Conservation (phyloP, 2,888 invertebrate genomes). For the Orchesella flavescens region DNA sequence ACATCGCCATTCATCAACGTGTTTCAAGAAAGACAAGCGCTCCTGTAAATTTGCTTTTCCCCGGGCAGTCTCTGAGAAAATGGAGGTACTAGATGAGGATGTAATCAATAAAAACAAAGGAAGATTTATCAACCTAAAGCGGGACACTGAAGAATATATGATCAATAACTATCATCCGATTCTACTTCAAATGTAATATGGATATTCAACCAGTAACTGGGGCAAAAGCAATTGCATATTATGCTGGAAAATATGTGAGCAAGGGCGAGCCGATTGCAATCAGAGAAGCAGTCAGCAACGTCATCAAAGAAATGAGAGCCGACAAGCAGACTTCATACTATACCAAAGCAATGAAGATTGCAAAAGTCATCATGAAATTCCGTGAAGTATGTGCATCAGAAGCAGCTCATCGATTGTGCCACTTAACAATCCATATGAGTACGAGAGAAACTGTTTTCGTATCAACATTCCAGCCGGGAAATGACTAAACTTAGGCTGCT, state of each 20-base stretch:
- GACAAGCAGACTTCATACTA: background rate
- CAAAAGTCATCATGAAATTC: constrained; percentile 15
- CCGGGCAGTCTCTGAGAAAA: background rate
- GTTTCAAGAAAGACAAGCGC: constrained; percentile 27
- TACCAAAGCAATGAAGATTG: background rate
- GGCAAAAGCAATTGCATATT: constrained; percentile 40
- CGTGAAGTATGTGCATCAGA: constrained; percentile 48
- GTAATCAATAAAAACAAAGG: constrained; percentile 28
- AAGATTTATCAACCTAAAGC: constrained; percentile 46
- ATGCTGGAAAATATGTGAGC: constrained; percentile 58
- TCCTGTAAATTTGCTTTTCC: constrained; percentile 58
- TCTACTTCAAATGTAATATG: constrained; percentile 39
- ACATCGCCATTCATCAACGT: constrained; percentile 35
- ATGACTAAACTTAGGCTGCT: no score
- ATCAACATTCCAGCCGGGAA: constrained; percentile 6
- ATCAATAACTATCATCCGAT: constrained; percentile 58
- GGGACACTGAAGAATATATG: constrained; percentile 40
- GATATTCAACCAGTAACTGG: constrained; percentile 55
- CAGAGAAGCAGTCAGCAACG: constrained; percentile 20
- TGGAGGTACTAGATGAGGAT: constrained; percentile 35
- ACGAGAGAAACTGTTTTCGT: constrained; percentile 22
- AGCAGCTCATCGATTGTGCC: constrained; percentile 43
- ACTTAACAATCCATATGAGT: constrained; percentile 17
- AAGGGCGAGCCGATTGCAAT: constrained; percentile 42
- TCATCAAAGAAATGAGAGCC: constrained; percentile 5